Evolutionary conservation across 2,888 invertebrate genomes (phyloP), one percentile per base, ranked within the genome.

Genomic region (Nemotelus pantherinus): DNA sequence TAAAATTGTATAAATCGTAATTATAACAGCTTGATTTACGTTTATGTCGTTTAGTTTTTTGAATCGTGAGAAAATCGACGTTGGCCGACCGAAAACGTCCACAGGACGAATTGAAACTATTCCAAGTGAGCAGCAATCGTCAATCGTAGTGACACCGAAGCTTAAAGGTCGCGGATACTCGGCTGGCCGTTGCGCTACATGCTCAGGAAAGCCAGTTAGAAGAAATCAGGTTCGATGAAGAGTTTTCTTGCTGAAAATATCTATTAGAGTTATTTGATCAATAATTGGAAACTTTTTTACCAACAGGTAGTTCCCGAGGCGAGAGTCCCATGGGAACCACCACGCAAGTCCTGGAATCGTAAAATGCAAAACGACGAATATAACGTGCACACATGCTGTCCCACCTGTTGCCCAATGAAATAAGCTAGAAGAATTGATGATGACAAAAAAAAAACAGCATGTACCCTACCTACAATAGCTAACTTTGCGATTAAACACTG

Each of bases 311-410:
- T 87, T 80, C 87, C 87, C 1, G 87, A 87, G 75, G 83, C 84
- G 71, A 85, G 87, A 6, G 82, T 86, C 71, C 87, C 87, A 75
- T 87, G 86, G 87, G 83, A 85, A 80, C 84, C 84, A 9, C 80
- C 83, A 50, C 83, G 82, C 10, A 85, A 84, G 71, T 85, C 86
- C 5, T 85, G 84, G 81, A 86, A 85, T 78, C 82, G 82, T 10
- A 84, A 83, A 64, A 78, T 81, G 44, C 45, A 79, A 5, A 79
- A 80, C 3, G 77, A 80, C 44, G 77, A 79, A 41, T 80, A 80
- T 65, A 43, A 64, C 43, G 50, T 7, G 4, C 77, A 78, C 10
- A 77, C 72, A 67, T 81, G 81, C 50, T 78, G 77, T 58, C 43
- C 55, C 2, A 47, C 58, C 25, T 77, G 77, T n/a, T 57, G 77